These are phyloP conservation scores for Rhamnusium bicolor DNA, from an alignment of 2,888 invertebrate species.

Conservation along the genomic window DNA sequence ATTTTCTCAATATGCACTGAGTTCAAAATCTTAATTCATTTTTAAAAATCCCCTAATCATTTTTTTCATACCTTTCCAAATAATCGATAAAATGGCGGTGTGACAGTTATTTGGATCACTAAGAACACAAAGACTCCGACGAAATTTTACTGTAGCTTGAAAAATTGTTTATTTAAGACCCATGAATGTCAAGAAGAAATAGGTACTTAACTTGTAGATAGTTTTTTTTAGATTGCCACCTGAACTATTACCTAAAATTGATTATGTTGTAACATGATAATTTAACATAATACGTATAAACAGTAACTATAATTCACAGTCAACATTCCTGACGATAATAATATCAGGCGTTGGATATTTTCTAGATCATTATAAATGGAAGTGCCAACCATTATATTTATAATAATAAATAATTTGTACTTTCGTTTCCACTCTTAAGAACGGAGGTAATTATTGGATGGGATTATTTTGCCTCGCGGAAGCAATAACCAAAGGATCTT, in stretches of 20 bases:
- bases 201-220: too few species aligned
- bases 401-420: not conserved
- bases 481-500: not conserved
- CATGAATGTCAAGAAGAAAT: too few species aligned
- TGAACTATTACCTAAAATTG: not conserved
- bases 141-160: too few species aligned
- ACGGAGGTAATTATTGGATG: not conserved
- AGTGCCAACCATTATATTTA: not conserved
- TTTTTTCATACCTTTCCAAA: too few species aligned
- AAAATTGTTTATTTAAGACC: too few species aligned
- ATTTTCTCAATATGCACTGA: too few species aligned
- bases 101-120: too few species aligned
- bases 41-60: too few species aligned
- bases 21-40: too few species aligned
- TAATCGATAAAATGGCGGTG: too few species aligned
- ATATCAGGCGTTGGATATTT: not conserved
- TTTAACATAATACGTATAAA: not conserved
- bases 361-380: constrained; percentile 1
- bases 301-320: not conserved
- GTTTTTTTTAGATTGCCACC: not conserved
- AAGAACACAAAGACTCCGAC: too few species aligned
- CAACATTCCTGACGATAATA: not conserved
- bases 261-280: not conserved
- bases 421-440: not conserved
- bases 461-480: not conserved